Evolutionary conservation across 1,140 invertebrate genomes (phyloP).

Genomic region (Augochlora pura): DNA sequence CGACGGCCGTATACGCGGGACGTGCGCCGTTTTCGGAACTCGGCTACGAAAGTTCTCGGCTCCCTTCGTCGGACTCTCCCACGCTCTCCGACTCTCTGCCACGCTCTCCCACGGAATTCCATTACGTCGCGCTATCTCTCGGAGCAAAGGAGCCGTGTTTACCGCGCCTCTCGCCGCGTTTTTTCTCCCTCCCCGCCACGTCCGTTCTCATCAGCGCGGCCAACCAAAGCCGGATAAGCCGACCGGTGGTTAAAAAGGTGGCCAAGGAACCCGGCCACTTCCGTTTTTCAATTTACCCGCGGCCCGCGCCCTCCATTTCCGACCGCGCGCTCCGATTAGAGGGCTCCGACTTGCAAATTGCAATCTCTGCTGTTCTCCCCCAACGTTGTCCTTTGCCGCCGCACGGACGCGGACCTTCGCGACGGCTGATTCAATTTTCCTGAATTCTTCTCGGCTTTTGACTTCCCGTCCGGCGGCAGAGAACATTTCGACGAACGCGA

Average conservation of each 20-base stretch:
- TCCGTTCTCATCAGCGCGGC: neutral
- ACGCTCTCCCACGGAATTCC: neutral
- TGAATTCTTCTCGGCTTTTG: no score
- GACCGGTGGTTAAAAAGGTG: neutral
- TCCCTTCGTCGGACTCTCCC: neutral
- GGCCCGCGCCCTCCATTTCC: no score
- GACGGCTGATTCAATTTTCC: neutral
- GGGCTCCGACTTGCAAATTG: neutral
- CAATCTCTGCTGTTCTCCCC: no score
- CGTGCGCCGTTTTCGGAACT: neutral
- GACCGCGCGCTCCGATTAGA: neutral
- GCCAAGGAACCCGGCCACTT: neutral
- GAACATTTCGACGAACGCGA: no score
- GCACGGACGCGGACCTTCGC: no score
- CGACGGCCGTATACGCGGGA: neutral
- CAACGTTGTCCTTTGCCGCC: no score
- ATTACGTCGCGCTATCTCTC: slow-evolving; percentile 2
- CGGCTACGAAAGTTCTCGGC: neutral
- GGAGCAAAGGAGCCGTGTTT: neutral
- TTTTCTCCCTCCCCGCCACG: neutral
- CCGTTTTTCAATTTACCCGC: neutral
- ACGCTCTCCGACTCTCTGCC: no score
- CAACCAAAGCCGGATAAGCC: neutral
- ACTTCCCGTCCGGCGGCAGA: no score
- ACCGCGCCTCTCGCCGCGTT: no score